Percentiles rank a stretch among this genome's conserved stretches.
These are phyloP conservation scores for Lissonota sp. DNA, from an alignment of 2,888 invertebrate genomes.

Conservation along the genomic window DNA sequence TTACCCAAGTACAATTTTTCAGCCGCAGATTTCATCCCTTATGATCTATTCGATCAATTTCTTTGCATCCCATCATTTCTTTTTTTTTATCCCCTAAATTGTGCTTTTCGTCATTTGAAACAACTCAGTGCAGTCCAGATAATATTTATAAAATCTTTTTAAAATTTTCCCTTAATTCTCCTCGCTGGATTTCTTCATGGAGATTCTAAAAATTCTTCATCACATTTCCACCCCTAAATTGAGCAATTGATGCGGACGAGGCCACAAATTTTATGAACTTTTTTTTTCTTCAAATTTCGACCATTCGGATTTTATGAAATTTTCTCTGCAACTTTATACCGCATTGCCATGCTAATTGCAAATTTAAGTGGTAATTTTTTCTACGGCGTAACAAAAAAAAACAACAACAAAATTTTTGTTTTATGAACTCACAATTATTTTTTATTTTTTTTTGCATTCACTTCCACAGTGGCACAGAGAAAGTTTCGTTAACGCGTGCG, in stretches of 20 bases:
- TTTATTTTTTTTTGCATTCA: conserved; percentile 20
- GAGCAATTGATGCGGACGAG: too few species aligned
- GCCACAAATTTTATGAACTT: not conserved
- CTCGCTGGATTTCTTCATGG: too few species aligned
- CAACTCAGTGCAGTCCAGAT: too few species aligned
- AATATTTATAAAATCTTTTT: too few species aligned
- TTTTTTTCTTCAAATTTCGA: conserved; percentile 2
- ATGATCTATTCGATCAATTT: too few species aligned
- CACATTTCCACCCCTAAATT: not conserved
- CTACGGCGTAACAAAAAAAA: not conserved
- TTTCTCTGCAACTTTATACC: not conserved
- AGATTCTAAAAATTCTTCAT: not conserved
- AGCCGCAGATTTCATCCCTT: too few species aligned
- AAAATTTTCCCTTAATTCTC: too few species aligned
- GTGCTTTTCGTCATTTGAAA: too few species aligned
- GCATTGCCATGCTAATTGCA: conserved; percentile 7
- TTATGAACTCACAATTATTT: not conserved
- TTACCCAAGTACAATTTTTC: too few species aligned
- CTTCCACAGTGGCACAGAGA: conserved; percentile 18
- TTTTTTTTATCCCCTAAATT: too few species aligned
- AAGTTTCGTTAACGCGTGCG: conserved; percentile 47
- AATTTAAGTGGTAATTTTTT: not conserved
- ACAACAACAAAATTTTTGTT: conserved; percentile 4
- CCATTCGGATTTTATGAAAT: not conserved
- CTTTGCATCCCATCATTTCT: too few species aligned